Evolutionary conservation across 2,113 vertebrate species (phyloP).

Genomic region (Tachysurus fulvidraco): DNA sequence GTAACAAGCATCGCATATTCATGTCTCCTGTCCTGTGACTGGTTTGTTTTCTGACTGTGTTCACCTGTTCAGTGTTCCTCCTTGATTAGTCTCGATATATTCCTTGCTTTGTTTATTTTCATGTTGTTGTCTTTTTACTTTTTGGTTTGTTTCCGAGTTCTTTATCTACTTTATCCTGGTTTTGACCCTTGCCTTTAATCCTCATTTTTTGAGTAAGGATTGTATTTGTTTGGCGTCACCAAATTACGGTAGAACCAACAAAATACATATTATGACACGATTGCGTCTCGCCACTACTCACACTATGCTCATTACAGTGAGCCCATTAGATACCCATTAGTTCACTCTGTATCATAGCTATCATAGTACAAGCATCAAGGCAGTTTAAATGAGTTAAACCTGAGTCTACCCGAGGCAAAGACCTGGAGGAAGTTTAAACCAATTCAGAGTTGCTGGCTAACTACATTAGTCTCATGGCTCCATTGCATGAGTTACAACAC

Average conservation of each 20-base stretch:
- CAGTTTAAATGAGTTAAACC: no score
- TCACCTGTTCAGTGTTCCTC: not conserved
- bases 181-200: not conserved
- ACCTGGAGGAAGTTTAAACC: not conserved
- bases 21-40: not conserved
- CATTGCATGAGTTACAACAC: not conserved
- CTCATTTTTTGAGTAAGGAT: not conserved
- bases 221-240: not conserved
- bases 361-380: not conserved
- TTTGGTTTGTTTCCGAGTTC: not conserved
- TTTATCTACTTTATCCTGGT: not conserved
- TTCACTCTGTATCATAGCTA: not conserved
- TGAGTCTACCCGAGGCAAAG: not conserved
- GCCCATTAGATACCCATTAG: no score
- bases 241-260: not conserved
- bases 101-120: not conserved
- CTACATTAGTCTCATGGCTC: not conserved
- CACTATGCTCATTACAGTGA: not conserved
- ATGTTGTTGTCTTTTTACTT: not conserved
- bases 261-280: not conserved
- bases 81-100: not conserved
- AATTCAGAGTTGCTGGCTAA: not conserved
- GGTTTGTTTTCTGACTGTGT: not conserved
- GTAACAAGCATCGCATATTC: no score
- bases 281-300: not conserved